These are phyloP conservation scores for Trididemnum miniatum DNA, from an alignment of 23 tunicate genomes.

Conservation along the genomic window DNA sequence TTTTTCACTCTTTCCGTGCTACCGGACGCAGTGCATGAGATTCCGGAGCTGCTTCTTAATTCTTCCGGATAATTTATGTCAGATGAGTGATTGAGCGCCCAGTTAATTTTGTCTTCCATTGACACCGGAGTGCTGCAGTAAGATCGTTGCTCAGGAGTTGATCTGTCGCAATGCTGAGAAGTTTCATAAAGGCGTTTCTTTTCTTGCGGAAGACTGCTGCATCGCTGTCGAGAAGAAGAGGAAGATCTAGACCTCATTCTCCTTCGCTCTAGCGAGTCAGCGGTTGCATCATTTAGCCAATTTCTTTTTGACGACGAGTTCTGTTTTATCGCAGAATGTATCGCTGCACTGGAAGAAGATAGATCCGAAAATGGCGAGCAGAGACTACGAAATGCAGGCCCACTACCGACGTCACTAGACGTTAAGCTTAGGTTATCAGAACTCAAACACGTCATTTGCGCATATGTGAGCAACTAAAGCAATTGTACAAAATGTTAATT, in stretches of 20 bases:
- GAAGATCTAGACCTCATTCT: neutral
- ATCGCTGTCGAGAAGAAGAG: neutral
- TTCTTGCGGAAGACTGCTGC: neutral
- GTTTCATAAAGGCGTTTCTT: neutral
- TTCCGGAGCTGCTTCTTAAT: neutral
- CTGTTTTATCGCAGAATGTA: neutral
- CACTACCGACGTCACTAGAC: neutral
- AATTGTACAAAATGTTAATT: neutral
- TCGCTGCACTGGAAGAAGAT: neutral
- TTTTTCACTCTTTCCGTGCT: neutral
- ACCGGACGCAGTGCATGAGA: neutral
- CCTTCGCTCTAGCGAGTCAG: neutral
- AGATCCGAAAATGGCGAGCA: neutral
- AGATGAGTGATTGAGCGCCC: slow-evolving; percentile 3
- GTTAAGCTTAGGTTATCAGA: neutral
- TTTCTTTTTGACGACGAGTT: neutral
- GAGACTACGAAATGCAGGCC: neutral
- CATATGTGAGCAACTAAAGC: too few species aligned
- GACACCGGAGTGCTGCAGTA: neutral
- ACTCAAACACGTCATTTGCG: neutral
- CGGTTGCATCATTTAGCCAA: neutral
- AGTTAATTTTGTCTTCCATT: neutral
- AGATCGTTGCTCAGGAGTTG: neutral
- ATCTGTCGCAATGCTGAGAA: neutral
- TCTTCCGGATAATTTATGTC: neutral